These are phyloP conservation scores for Polyploca ridens DNA, from an alignment of 2,888 invertebrate species.

Conservation along the genomic window DNA sequence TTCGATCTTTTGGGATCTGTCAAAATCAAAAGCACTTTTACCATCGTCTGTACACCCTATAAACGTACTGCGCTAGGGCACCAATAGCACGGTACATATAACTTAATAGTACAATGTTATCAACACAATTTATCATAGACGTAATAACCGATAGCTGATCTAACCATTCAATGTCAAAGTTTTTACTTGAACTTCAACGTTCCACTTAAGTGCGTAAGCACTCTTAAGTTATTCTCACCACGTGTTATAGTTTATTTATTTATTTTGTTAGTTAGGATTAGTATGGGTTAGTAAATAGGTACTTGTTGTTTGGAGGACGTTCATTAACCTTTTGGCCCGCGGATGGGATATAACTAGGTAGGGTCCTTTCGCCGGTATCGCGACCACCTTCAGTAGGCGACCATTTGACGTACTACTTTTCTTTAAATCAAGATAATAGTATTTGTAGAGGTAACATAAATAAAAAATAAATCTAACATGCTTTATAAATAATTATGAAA, in stretches of 20 bases:
- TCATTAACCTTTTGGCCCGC: no score
- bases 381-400: no score
- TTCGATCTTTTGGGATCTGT: no score
- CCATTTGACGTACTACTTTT: no score
- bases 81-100: no score
- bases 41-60: background rate
- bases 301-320: background rate
- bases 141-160: slow-evolving; percentile 5
- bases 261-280: background rate
- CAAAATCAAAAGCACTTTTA: background rate
- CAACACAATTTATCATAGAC: background rate
- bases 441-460: no score
- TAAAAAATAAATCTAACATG: no score
- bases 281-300: background rate
- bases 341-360: no score
- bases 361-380: no score
- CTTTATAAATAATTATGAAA: no score
- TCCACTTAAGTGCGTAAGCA: background rate
- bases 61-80: background rate
- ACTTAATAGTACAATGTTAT: background rate
- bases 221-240: background rate
- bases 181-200: slow-evolving; percentile 5
- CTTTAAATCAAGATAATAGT: no score
- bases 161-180: slow-evolving; percentile 5
- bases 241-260: background rate